Evolutionary conservation across 2,113 vertebrate genomes (phyloP), one percentile per base, ranked within the genome.

Genomic region (Jaculus jaculus): DNA sequence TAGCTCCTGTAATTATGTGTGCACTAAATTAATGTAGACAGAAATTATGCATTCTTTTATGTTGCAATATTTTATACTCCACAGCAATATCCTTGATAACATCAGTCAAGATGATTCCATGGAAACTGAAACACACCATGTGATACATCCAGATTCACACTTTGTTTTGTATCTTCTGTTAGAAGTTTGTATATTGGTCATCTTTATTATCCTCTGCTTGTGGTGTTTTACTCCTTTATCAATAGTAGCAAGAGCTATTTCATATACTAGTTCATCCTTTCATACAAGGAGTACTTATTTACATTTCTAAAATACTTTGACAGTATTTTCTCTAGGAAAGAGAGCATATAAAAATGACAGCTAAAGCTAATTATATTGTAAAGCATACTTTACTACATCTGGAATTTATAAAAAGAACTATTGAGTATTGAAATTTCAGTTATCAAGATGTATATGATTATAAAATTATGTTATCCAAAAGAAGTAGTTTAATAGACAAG

Each of bases 221-320:
- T 32, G 90, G 8, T 65, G 28, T 90, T 87, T 93, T 80, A 63
- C 84, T 94, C 92, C 87, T 23, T 83, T 91, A 93, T 78, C 34
- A 91, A 63, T 84, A 47, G 80, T 86, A 94, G 37, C 26, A 90
- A 39, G 81, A 85, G 32, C 34, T 65, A 88, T 42, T 94, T 92
- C 39, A 69, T 88, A 88, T 47, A 51, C 21, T 63, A 93, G 51
- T 4, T 28, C 24, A 37, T 9, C 37, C 7, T 73, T 23, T 73
- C 15, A 87, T 61, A 77, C 0, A 71, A 7, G 63, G 26, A 21
- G 26, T 51, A 87, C 79, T 89, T 91, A 7, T 82, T 80, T 77
- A 90, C 65, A 28, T 17, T 84, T 89, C 89, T 39, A 77, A 83
- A 90, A 51, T 90, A 90, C 37, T 92, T 87, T 54, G 24, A 18